Conservation (phyloP, 30 jellyfish, hydroid and myxozoan species). For the Rhopilema esculentum region DNA sequence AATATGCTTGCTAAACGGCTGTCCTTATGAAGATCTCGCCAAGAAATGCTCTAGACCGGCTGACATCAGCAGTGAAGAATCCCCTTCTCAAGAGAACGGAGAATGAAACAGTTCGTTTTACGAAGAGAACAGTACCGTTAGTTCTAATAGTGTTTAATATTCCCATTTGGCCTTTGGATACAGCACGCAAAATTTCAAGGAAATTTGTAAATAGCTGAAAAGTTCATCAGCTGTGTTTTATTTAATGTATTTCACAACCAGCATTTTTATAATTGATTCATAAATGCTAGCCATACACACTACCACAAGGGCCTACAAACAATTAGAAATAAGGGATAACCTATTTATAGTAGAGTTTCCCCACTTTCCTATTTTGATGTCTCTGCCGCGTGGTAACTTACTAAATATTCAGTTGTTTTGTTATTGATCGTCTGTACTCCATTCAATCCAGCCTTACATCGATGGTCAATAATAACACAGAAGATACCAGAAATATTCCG, state of each 20-base stretch:
- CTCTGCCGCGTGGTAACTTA: too few species aligned
- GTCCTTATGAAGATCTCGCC: slow-evolving; percentile 86
- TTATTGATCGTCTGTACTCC: too few species aligned
- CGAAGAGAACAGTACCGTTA: neutral
- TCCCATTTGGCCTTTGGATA: neutral
- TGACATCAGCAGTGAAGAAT: neutral
- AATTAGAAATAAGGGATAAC: neutral
- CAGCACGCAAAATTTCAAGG: neutral
- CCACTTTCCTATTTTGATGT: neutral
- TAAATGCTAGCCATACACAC: neutral
- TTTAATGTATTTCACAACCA: neutral
- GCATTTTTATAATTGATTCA: neutral
- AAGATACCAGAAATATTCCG: too few species aligned
- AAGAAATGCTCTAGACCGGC: slow-evolving; percentile 81
- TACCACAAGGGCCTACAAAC: neutral
- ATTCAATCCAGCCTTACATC: too few species aligned
- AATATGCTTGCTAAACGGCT: slow-evolving; percentile 80
- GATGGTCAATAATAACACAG: too few species aligned
- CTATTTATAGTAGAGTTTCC: neutral
- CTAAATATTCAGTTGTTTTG: too few species aligned
- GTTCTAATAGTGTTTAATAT: neutral
- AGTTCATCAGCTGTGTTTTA: neutral
- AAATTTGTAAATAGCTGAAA: neutral
- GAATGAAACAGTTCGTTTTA: neutral
- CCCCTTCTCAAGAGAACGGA: slow-evolving; percentile 2